Evolutionary conservation across 1,140 invertebrate genomes (phyloP).

Genomic region (Myzus persicae): DNA sequence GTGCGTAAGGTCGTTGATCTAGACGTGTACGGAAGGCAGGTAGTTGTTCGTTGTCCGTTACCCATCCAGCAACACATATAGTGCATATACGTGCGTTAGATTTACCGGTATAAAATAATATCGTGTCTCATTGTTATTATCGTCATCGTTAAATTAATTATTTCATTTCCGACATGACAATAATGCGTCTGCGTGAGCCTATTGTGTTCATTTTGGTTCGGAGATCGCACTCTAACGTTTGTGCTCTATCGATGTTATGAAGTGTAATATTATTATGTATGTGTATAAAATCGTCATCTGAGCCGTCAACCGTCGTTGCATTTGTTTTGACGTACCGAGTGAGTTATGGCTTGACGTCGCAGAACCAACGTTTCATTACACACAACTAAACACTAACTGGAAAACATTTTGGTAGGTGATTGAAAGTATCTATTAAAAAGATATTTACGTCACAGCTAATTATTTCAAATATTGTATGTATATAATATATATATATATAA

Average conservation of each 20-base stretch:
- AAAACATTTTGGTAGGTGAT: background rate
- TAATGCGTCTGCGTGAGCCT: background rate
- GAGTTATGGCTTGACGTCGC: background rate
- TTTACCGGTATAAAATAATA: background rate
- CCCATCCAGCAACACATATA: background rate
- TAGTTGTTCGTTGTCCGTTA: background rate
- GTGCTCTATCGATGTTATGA: background rate
- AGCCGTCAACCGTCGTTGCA: background rate
- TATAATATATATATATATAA: too few relatives aligned
- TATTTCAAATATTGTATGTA: background rate
- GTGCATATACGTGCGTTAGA: background rate
- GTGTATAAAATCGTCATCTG: background rate
- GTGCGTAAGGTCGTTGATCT: slow-evolving; percentile 53
- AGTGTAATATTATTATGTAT: background rate
- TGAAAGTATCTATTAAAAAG: background rate
- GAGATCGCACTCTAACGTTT: background rate
- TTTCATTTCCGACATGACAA: background rate
- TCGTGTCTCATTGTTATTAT: background rate
- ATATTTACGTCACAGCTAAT: background rate
- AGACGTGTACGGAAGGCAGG: background rate
- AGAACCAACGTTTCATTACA: background rate
- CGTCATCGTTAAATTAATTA: slow-evolving; percentile 10
- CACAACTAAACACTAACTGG: background rate
- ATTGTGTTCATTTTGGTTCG: background rate
- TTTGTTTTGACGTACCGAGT: background rate